Conservation (phyloP, 2,113 vertebrate species). For the Pseudolaguvia tuberculata region DNA sequence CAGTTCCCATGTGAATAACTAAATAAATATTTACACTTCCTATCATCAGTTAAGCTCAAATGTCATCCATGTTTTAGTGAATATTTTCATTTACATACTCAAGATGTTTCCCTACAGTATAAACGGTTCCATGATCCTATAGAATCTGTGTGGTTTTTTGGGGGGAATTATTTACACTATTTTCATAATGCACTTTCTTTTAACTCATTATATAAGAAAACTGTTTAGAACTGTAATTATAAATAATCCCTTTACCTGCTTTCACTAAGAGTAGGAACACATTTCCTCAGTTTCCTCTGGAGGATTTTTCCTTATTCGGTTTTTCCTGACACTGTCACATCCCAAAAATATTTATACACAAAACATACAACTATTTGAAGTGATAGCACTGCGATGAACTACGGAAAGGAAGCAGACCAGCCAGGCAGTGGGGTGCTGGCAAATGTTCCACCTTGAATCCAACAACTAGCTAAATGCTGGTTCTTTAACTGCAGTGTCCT, state of each 20-base stretch:
- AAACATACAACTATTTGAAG: no score
- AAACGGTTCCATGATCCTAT: background rate
- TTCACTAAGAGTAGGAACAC: background rate
- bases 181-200: background rate
- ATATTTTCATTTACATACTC: background rate
- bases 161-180: background rate
- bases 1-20: background rate
- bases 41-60: background rate
- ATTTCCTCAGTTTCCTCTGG: background rate
- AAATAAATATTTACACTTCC: slow-evolving; percentile 24
- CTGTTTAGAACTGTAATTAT: background rate
- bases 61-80: background rate
- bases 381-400: no score
- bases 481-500: no score
- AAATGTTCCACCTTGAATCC: no score
- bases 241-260: background rate
- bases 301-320: background rate
- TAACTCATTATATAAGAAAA: background rate
- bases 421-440: no score
- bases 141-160: background rate
- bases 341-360: no score
- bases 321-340: background rate
- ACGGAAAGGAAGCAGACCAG: no score
- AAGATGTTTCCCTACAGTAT: background rate
- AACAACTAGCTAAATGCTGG: no score